Conservation (phyloP, 2,113 vertebrate species). For the Toxostoma redivivum region DNA sequence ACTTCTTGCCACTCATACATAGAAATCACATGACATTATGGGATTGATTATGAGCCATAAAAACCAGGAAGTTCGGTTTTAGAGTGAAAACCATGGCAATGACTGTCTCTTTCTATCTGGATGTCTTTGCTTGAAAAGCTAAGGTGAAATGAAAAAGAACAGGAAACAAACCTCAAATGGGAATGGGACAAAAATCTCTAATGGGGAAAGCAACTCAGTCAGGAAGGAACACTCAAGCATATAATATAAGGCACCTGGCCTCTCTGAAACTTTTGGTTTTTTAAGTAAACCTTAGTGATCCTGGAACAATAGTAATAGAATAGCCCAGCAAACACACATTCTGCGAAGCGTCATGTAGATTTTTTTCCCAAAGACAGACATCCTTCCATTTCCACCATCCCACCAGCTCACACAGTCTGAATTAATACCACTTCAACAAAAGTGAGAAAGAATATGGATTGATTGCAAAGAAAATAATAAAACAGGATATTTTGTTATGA, state of each 20-base stretch:
- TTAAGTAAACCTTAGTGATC: neutral
- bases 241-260: constrained; percentile 35
- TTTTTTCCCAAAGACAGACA: neutral
- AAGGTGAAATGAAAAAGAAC: constrained; percentile 35
- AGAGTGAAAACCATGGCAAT: neutral
- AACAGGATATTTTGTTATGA: neutral
- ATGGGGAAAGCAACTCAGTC: constrained; percentile 6
- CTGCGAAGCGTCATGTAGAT: neutral
- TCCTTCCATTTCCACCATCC: neutral
- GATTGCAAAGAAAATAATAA: neutral
- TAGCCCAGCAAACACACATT: neutral
- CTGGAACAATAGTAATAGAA: neutral
- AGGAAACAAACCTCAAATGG: constrained; percentile 24
- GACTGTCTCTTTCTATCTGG: constrained; percentile 19
- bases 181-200: neutral
- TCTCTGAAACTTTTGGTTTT: neutral
- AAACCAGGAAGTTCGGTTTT: constrained; percentile 31
- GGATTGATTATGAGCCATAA: constrained; percentile 39
- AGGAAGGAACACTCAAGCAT: constrained; percentile 14
- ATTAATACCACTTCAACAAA: neutral
- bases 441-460: neutral
- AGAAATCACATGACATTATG: neutral
- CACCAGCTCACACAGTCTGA: neutral
- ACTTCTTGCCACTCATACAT: neutral
- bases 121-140: neutral